Evolutionary conservation across 2,113 vertebrate genomes (phyloP), one percentile per base, ranked within the genome.

Genomic region (Erythrocebus patas): DNA sequence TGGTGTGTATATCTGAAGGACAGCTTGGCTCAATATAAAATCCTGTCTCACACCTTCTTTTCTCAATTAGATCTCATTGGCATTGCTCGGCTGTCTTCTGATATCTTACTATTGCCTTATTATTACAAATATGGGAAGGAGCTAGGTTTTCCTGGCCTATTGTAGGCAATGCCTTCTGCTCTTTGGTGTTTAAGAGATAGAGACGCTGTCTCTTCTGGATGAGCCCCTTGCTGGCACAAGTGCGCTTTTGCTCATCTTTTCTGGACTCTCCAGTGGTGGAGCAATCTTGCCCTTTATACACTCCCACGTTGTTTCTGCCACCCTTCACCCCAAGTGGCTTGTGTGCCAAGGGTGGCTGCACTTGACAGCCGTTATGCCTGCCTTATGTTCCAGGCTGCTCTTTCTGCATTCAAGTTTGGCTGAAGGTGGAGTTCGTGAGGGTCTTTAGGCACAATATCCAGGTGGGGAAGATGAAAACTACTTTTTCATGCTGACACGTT

Each of bases 301-400:
- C 30, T 75, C 66, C 27, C 2, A 2, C 2, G 0, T 1, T 0
- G 17, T 11, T 8, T 48, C 61, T 23, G 27, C 4, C 38, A 35
- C 72, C 52, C 30, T 55, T 11, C 50, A 2, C 30, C 48, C n/a
- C 43, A 0, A 0, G 0, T 17, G 52, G 30, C 22, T 35, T 61
- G 3, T 43, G 2, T 4, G 4, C 10, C 25, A 0, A 1, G 4
- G 6, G 1, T 0, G 11, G 83, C 76, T 32, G 32, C n/a, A 45
- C 3, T 11, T 59, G 59, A 17, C 43, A 27, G n/a, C 30, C 16
- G 0, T 5, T 12, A 12, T 3, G 55, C 25, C 0, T 30, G 55
- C 25, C 0, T 30, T 14, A 20, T 14, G 30, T 50, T 30, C 9
- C 40, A n/a, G 35, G 18, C 66, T 17, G 32, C 25, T 0, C 16